A percentile compares a stretch with the other conserved stretches of the same genome.
Conservation (phyloP, 2,888 invertebrate species). For the Stegophylla sp. region DNA sequence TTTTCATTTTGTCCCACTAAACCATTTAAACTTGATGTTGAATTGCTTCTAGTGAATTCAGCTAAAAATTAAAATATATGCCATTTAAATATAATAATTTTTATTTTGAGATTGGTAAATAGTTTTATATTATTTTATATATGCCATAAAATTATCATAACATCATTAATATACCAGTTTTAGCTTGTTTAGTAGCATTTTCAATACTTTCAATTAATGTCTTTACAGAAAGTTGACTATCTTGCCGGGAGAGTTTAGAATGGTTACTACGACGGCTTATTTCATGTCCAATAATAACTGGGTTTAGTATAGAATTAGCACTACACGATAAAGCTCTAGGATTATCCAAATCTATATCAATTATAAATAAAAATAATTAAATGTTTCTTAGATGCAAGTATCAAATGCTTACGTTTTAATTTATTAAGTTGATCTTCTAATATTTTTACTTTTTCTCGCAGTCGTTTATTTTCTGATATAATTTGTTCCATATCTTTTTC, state of each 20-base stretch:
- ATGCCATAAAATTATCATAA: constrained; percentile 13
- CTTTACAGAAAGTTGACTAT: constrained; percentile 85
- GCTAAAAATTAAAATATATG: constrained; percentile 64
- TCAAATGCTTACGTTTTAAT: constrained; percentile 72
- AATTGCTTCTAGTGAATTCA: constrained; percentile 71
- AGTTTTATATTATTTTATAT: no score
- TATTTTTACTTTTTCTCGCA: constrained; percentile 78
- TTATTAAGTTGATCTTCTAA: constrained; percentile 83
- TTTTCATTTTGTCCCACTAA: constrained; percentile 65
- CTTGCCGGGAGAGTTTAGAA: constrained; percentile 68
- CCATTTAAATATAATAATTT: neutral
- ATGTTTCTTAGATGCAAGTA: neutral
- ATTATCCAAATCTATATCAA: constrained; percentile 47
- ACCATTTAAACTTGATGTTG: constrained; percentile 71
- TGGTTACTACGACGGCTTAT: constrained; percentile 59
- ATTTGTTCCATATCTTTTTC: constrained; percentile 82
- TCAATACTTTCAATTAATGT: constrained; percentile 91
- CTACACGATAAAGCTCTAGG: constrained; percentile 59
- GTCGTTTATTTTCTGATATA: constrained; percentile 80
- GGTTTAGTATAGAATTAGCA: constrained; percentile 57
- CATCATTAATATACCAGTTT: constrained; percentile 66
- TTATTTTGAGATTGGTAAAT: no score
- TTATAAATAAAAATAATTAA: constrained; percentile 23
- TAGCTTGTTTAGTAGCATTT: constrained; percentile 79
- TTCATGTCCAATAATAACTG: constrained; percentile 60